A percentile compares a stretch with the other conserved stretches of the same genome.
These are phyloP conservation scores for Thalassophryne amazonica DNA, from an alignment of 2,797 vertebrate species.

Conservation along the genomic window DNA sequence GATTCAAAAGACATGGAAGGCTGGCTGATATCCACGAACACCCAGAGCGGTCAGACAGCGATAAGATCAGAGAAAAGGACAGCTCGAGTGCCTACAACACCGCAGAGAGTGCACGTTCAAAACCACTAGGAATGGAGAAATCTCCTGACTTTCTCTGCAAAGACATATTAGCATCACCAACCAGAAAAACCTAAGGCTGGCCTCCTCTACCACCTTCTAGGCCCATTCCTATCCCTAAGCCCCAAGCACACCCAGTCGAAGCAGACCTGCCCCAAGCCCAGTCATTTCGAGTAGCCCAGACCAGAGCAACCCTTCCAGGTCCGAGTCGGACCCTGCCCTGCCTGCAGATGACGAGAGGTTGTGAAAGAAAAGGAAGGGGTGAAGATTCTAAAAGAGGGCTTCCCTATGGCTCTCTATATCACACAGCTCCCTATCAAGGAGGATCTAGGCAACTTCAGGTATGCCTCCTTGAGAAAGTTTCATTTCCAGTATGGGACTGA, in stretches of 20 bases:
- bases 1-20: conserved; percentile 73
- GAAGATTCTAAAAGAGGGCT: conserved; percentile 64
- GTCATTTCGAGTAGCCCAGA: conserved; percentile 76
- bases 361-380: conserved; percentile 75
- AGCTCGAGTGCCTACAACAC: conserved; percentile 97
- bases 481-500: background rate
- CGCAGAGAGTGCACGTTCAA: conserved; percentile 91
- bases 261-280: conserved; percentile 40
- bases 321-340: conserved; percentile 75
- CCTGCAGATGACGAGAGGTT: conserved; percentile 80
- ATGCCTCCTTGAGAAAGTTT: background rate
- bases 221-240: conserved; percentile 60
- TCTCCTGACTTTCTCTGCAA: conserved; percentile 87
- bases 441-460: conserved; percentile 85
- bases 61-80: conserved; percentile 86
- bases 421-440: conserved; percentile 80
- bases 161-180: conserved; percentile 87
- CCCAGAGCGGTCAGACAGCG: conserved; percentile 82
- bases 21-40: conserved; percentile 89
- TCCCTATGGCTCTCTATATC: conserved; percentile 84
- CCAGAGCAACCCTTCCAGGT: conserved; percentile 76
- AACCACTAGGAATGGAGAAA: conserved; percentile 83
- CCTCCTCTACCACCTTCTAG: conserved; percentile 44
- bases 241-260: conserved; percentile 24
- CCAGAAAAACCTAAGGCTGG: conserved; percentile 85